phyloP scores from a whole-genome alignment of 2,888 invertebrate genomes.

The Scaptomyza parva region DNA sequence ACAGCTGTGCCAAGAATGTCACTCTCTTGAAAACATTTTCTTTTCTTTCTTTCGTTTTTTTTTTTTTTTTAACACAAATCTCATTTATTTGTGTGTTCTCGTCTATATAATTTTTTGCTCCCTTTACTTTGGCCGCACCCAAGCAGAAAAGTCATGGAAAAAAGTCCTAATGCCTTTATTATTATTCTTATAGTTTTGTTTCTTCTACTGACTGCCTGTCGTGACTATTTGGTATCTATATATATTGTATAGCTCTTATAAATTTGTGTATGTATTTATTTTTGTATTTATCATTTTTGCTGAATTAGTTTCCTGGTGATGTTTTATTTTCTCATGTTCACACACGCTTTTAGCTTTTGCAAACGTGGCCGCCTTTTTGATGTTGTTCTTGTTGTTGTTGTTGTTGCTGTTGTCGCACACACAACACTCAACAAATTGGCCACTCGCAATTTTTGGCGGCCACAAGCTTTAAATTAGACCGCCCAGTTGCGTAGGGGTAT shows the following conservation, averaged over 20 bases:
- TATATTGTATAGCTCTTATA: constrained; percentile 22
- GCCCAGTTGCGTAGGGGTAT: constrained; percentile 59
- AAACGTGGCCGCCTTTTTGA: constrained; percentile 57
- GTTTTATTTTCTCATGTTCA: constrained; percentile 76
- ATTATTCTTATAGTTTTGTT: constrained; percentile 30
- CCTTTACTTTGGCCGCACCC: constrained; percentile 12
- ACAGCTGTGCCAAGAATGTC: constrained; percentile 72
- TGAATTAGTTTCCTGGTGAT: constrained; percentile 78
- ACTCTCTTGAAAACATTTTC: constrained; percentile 44
- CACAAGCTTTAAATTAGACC: constrained; percentile 68
- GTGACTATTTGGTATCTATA: constrained; percentile 17
- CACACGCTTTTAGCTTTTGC: constrained; percentile 69
- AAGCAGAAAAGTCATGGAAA: constrained; percentile 31
- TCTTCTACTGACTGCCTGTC: constrained; percentile 9
- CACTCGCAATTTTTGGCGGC: constrained; percentile 71
- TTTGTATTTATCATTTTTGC: constrained; percentile 44
- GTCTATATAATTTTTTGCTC: constrained; percentile 12
- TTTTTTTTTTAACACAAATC: constrained; percentile 36
- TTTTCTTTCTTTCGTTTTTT: too few relatives aligned
- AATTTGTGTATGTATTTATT: constrained; percentile 42
- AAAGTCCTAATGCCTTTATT: constrained; percentile 53
- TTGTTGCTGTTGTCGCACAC: constrained; percentile 26
- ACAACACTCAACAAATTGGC: constrained; percentile 71
- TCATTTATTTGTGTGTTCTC: constrained; percentile 12
- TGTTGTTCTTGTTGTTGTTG: constrained; percentile 50